These are phyloP conservation scores for Campopleginae sp. DNA, from an alignment of 2,888 invertebrate species.

Conservation along the genomic window DNA sequence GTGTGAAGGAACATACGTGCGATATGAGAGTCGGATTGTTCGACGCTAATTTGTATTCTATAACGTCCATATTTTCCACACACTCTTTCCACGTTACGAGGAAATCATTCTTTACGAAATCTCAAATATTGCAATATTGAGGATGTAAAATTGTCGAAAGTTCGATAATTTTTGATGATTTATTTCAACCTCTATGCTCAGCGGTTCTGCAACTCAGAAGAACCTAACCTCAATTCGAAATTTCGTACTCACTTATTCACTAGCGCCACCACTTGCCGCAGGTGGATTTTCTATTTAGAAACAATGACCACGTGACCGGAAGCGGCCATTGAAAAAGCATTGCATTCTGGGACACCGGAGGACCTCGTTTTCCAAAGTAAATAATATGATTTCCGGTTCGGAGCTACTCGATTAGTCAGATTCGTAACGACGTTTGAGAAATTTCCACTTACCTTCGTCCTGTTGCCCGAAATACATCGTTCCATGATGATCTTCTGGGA, in stretches of 20 bases:
- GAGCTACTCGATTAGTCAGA: background rate
- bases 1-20: constrained; percentile 77
- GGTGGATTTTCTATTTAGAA: constrained; percentile 23
- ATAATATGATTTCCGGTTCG: background rate
- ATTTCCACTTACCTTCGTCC: background rate
- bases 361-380: background rate
- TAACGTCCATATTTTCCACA: constrained; percentile 86
- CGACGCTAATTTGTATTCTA: constrained; percentile 87
- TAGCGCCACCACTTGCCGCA: background rate
- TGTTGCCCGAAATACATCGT: background rate
- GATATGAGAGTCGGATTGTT: constrained; percentile 86
- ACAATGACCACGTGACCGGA: constrained; percentile 27
- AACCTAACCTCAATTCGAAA: constrained; percentile 52
- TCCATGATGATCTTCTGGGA: background rate
- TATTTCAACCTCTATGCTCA: background rate
- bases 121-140: background rate
- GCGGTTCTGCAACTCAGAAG: constrained; percentile 15
- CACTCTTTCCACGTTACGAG: background rate
- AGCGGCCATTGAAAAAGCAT: constrained; percentile 35
- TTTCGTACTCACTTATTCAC: background rate
- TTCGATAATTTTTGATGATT: background rate
- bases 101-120: background rate
- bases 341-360: constrained; percentile 5
- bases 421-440: background rate
- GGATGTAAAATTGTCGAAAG: background rate